phyloP scores from a whole-genome alignment of 2,888 invertebrate species.

The Morinoia aosen region DNA sequence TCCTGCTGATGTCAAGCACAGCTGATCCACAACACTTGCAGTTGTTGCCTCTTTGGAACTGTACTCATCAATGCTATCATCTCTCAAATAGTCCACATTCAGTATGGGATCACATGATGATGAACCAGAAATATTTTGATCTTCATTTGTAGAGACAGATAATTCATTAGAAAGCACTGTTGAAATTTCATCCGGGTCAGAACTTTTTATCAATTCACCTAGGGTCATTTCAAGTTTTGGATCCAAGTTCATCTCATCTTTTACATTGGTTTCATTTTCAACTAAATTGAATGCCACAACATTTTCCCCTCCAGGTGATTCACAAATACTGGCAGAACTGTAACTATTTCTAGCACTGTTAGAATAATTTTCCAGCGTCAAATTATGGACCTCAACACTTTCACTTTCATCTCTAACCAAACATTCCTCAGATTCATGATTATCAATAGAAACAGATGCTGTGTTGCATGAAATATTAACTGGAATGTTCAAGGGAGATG shows the following conservation, averaged over 20 bases:
- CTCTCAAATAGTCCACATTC: not conserved
- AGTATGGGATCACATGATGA: not conserved
- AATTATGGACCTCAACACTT: not conserved
- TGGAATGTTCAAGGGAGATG: not conserved
- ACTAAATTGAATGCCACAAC: not conserved
- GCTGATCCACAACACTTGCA: not conserved
- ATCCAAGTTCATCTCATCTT: not conserved
- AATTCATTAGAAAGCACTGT: not conserved
- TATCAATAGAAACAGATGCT: not conserved
- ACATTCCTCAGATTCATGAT: not conserved
- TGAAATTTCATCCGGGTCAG: not conserved
- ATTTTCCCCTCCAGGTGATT: not conserved
- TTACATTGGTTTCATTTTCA: not conserved
- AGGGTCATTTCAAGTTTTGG: not conserved
- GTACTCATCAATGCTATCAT: slow-evolving; percentile 15
- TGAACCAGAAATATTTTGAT: not conserved
- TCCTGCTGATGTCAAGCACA: not conserved
- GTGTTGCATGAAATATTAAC: not conserved
- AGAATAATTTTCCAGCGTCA: not conserved
- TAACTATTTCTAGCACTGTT: not conserved
- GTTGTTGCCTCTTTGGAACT: not conserved
- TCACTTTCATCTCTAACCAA: not conserved
- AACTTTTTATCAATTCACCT: not conserved
- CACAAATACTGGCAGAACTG: not conserved
- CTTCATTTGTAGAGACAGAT: not conserved